Conservation (phyloP, 2,888 invertebrate genomes). For the Psococerastis gibbosa region DNA sequence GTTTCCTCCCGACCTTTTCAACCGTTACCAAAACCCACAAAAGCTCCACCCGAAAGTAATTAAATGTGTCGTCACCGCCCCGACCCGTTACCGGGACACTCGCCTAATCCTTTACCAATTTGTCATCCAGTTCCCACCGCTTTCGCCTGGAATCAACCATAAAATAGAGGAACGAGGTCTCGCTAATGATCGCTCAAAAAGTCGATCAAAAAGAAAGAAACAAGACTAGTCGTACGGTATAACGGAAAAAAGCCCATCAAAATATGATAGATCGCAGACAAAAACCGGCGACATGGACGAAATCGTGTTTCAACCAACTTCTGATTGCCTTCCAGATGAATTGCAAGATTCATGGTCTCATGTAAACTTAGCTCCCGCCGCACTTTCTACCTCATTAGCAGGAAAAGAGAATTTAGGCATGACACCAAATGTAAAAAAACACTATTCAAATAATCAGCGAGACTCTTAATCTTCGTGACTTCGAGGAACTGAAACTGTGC, state of each 20-base stretch:
- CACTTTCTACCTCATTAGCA: too few species aligned
- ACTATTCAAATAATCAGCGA: too few species aligned
- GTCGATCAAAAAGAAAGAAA: background rate
- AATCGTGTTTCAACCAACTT: too few species aligned
- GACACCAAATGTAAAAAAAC: too few species aligned
- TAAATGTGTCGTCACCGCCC: background rate
- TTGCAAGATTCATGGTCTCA: background rate
- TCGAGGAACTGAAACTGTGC: too few species aligned
- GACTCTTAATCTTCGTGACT: too few species aligned
- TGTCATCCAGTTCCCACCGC: background rate
- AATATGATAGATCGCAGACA: constrained; percentile 26
- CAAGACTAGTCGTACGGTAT: constrained; percentile 12
- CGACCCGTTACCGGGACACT: background rate
- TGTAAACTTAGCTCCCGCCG: too few species aligned
- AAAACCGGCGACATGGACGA: constrained; percentile 24
- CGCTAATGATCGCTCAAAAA: background rate
- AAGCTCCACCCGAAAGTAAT: background rate
- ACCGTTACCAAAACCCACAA: background rate
- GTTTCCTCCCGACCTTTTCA: background rate
- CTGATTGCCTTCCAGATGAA: background rate
- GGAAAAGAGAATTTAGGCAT: too few species aligned
- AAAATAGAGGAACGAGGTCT: background rate
- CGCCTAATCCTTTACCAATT: background rate
- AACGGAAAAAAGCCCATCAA: constrained; percentile 14
- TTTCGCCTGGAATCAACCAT: background rate